Base-by-base conservation (phyloP, 2,797 vertebrate genomes). In the Cyprinodon diabolis region DNA sequence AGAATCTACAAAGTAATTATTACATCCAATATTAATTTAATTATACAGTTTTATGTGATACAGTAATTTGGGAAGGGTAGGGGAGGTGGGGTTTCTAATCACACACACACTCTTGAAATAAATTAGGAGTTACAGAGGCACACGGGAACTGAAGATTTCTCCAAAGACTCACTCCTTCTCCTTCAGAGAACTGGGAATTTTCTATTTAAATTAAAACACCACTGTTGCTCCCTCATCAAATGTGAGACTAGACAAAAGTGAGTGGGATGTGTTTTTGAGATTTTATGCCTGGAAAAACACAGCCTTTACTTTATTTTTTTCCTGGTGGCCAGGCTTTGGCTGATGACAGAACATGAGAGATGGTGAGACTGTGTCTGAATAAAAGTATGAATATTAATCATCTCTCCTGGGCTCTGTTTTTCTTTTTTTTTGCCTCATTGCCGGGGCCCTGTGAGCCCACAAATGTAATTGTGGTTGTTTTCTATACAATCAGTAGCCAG, bases 21-120 rank as follows among this genome's bases (percentile, higher is more conserved):
- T 94, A 94, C 91, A 95, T 95, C 86, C 94, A 95, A 94, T 95
- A 96, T 96, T 96, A 94, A 95, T 96, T 96, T 95, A 94, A 95
- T 96, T 94, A 94, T 92, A 89, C 84, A 84, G 84, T 94, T 95
- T 93, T 93, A 90, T 90, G 87, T 71, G 89, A 93, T 94, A 91
- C 89, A 94, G 90, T 93, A 93, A 94, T 94, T 94, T 94, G 89
- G 91, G 84, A 90, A 82, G 81, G 78, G 81, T 87, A 88, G 81
- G 87, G 91, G 85, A 91, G 87, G 84, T 78, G 40, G 62, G 62
- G 82, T 90, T 93, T 92, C 90, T 93, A 93, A 93, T 93, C 91
- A 93, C 91, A 89, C 91, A 90, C 90, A 87, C 90, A 85, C 89
- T 90, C 92, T 92, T 86, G 87, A 93, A 94, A 93, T 94, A 92